phyloP scores from a whole-genome alignment of 2,888 invertebrate genomes.

The Caenorhabditis uteleia region DNA sequence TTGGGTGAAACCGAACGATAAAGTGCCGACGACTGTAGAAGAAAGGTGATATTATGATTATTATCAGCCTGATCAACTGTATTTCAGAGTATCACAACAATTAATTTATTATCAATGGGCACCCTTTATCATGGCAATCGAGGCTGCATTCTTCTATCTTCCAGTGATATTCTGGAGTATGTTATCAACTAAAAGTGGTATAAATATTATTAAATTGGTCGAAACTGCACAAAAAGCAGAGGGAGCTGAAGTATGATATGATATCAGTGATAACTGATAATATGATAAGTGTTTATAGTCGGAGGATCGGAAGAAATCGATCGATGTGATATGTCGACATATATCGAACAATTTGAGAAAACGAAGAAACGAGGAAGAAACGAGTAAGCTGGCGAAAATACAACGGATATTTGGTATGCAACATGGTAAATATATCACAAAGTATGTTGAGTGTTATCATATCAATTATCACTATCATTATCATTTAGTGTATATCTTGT shows the following conservation, averaged over 20 bases:
- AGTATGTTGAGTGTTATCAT: conserved; percentile 39
- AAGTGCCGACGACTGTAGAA: conserved; percentile 54
- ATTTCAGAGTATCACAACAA: conserved; percentile 58
- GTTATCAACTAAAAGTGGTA: conserved; percentile 46
- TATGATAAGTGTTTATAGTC: conserved; percentile 30
- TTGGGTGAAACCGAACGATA: conserved; percentile 64
- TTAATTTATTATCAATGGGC: conserved; percentile 67
- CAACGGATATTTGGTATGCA: conserved; percentile 54
- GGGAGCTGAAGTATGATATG: conserved; percentile 48
- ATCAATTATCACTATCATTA: too few species aligned
- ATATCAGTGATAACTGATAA: not conserved
- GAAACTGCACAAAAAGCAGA: conserved; percentile 59
- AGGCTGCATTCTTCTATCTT: conserved; percentile 64
- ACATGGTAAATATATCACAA: conserved; percentile 57
- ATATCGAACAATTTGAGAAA: conserved; percentile 37
- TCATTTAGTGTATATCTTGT: conserved; percentile 59
- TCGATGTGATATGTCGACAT: conserved; percentile 38
- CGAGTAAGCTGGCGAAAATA: conserved; percentile 32
- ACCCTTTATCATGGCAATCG: conserved; percentile 66
- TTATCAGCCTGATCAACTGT: not conserved
- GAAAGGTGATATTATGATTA: conserved; percentile 38
- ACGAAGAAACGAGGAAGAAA: conserved; percentile 30
- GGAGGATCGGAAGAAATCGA: conserved; percentile 52
- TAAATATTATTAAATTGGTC: conserved; percentile 63
- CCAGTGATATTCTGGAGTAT: conserved; percentile 50